A percentile compares a stretch with the other conserved stretches of the same genome.
Conservation (phyloP, 2,113 vertebrate genomes). For the Phrynosoma platyrhinos region DNA sequence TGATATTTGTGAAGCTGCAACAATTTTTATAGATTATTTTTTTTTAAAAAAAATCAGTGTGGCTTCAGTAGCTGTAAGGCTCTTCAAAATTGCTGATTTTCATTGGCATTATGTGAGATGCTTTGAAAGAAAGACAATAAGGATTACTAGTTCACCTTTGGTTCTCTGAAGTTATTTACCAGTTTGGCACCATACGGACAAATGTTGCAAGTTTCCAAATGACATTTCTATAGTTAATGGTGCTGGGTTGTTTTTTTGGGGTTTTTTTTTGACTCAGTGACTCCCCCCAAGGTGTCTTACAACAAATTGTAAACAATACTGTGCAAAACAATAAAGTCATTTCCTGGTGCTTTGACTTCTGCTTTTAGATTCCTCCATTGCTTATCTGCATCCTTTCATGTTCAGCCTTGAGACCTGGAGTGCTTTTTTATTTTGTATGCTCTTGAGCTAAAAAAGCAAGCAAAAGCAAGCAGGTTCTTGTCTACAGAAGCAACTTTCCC, state of each 20-base stretch:
- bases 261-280: no score
- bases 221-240: neutral
- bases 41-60: neutral
- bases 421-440: neutral
- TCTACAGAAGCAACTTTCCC: no score
- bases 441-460: neutral
- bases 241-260: no score
- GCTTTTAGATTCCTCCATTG: neutral
- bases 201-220: neutral
- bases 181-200: neutral
- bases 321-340: neutral
- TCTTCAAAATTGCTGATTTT: neutral
- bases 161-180: neutral
- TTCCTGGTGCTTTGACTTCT: neutral
- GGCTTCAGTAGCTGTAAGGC: neutral
- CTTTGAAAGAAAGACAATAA: neutral
- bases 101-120: neutral
- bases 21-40: neutral
- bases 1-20: neutral
- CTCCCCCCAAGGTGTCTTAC: neutral
- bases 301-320: neutral
- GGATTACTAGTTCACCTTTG: neutral
- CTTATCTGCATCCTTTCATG: neutral
- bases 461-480: no score
- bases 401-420: no score